These are phyloP conservation scores for Lepidochitona cinerea DNA, from an alignment of 2,888 invertebrate genomes.

Conservation along the genomic window DNA sequence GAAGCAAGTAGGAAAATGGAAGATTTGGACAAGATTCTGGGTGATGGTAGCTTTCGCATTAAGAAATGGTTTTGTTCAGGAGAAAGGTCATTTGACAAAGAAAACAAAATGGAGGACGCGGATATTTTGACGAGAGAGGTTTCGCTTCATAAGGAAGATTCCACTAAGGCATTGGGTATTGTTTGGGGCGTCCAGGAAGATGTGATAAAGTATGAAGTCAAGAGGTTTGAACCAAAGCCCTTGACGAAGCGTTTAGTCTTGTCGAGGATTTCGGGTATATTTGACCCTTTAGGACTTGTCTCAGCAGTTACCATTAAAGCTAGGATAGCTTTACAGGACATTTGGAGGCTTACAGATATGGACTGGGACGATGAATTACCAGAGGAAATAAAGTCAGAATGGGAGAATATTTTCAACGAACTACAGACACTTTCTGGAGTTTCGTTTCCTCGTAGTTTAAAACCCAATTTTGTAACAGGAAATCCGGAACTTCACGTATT, in stretches of 20 bases:
- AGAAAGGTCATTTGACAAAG: neutral
- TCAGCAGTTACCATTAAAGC: neutral
- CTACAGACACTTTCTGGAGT: neutral
- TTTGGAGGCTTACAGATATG: neutral
- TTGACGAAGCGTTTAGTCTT: neutral
- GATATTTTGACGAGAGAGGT: neutral
- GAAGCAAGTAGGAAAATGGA: too few species aligned
- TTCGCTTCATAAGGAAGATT: neutral
- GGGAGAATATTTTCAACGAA: neutral
- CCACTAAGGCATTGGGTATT: neutral
- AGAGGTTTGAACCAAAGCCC: neutral
- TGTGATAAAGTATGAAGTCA: neutral
- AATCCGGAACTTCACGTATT: too few species aligned
- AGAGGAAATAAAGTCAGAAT: neutral
- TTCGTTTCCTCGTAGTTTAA: constrained; percentile 1
- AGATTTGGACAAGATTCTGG: constrained; percentile 8
- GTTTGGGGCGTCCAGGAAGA: neutral
- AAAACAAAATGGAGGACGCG: neutral
- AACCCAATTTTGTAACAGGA: too few species aligned
- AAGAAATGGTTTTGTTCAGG: constrained; percentile 9
- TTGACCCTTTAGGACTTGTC: neutral
- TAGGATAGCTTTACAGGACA: neutral
- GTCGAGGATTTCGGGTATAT: neutral
- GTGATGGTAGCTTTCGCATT: constrained; percentile 11
- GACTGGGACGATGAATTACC: neutral